These are phyloP conservation scores for Polyommatus icarus DNA, from an alignment of 2,888 invertebrate species.

Conservation along the genomic window DNA sequence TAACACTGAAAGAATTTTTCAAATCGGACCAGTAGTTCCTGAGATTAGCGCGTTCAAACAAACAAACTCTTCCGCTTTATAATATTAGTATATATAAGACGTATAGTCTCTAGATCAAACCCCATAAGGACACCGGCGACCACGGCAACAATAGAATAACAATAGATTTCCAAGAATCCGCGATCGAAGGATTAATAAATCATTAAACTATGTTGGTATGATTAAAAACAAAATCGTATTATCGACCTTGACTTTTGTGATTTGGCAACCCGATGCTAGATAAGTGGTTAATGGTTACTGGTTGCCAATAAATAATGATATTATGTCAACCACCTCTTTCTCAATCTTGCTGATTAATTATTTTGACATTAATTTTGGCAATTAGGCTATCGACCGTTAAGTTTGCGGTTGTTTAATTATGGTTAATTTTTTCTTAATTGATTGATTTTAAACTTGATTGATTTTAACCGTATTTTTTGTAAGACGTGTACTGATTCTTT, in stretches of 20 bases:
- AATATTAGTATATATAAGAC: too few relatives aligned
- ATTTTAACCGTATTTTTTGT: not conserved
- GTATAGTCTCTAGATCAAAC: too few relatives aligned
- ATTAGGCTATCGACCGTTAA: not conserved
- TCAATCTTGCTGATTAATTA: slow-evolving; percentile 31
- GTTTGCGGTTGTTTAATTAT: not conserved
- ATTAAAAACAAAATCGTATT: not conserved
- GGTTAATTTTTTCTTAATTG: not conserved
- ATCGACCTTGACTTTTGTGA: slow-evolving; percentile 60
- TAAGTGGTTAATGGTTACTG: slow-evolving; percentile 41
- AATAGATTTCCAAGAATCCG: too few relatives aligned
- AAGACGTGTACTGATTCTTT: too few relatives aligned
- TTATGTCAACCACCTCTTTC: slow-evolving; percentile 39
- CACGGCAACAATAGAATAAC: too few relatives aligned
- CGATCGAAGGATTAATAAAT: too few relatives aligned
- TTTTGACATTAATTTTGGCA: slow-evolving; percentile 22
- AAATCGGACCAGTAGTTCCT: too few relatives aligned
- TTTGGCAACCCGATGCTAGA: slow-evolving; percentile 62
- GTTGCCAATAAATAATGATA: slow-evolving; percentile 39
- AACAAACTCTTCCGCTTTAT: too few relatives aligned
- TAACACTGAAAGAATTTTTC: too few relatives aligned
- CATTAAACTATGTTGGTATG: not conserved
- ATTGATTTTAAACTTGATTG: not conserved
- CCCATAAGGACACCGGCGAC: too few relatives aligned
- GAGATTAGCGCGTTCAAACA: too few relatives aligned